Evolutionary conservation across 1,140 invertebrate genomes (phyloP), one percentile per base, ranked within the genome.

Genomic region (Hesperophylax magnus): DNA sequence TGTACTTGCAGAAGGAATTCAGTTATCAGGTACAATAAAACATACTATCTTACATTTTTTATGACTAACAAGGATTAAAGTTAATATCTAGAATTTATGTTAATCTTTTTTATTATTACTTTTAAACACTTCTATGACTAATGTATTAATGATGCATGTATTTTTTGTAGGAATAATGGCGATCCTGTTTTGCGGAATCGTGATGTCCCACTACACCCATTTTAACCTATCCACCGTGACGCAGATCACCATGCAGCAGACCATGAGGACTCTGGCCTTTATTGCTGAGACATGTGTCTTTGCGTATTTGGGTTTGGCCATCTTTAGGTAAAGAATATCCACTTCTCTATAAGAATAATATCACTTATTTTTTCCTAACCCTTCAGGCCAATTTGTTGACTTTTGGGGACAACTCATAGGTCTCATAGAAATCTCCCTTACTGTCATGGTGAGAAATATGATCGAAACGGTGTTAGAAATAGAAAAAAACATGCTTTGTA

Each of bases 151-250:
- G 27, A 27, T 27, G 27, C 27, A 27, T 27, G 27, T 27, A 5
- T 27, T 84, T 85, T 82, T 91, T 91, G 82, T 90, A 96, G 97
- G 98, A 79, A 99, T 99, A 58, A 99, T 99, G 98, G 98, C 98
- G 17, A 99, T 99, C 85, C 90, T 99, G 80, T 99, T 99, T 87
- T 98, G 98, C 91, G 98, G 98, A 3, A 98, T 99, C 86, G 98
- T 99, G 0, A 99, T 99, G 98, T 99, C 98, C 0, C 98, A 99
- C 88, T 99, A 99, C 86, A 99, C 98, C 18, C 98, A 99, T 92
- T 98, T 97, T 85, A 99, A 99, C 89, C 89, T 99, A 17, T 99
- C 98, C 1, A 98, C 98, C 20, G 96, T 99, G 5, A 98, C 98
- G 15, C 98, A 99, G 91, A 98, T 99, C 9, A 99, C 98, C 3